Base-by-base conservation (phyloP, 2,113 vertebrate species). In the Varanus salvator region DNA sequence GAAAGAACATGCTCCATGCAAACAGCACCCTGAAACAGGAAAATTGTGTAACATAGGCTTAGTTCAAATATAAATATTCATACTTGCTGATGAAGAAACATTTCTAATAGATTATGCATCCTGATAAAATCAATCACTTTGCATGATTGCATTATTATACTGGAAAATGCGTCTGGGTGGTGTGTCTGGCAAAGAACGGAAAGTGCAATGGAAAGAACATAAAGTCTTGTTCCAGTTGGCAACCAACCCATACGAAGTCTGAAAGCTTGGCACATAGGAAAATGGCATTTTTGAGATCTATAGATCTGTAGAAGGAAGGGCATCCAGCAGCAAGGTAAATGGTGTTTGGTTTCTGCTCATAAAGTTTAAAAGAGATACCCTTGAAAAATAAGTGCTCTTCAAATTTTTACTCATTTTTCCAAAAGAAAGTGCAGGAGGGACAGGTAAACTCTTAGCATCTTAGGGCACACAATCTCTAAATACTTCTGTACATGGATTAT, bases 401-500 rank as follows among this genome's bases (percentile, higher is more conserved):
- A 91, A 60, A 82, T 0, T 50, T 84, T 14, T 38, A 77, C 82
- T 7, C 15, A 69, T 21, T 75, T 0, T 54, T 75, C 34, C 87
- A 2, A 57, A 80, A 5, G 64, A 6, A 0, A 0, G 29, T 27
- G 23, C 0, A 0, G 1, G 0, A 0, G 2, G 2, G 74, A 88
- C 38, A 92, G 84, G 34, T 1, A 86, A 71, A 34, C 25, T 44
- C 84, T 72, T 92, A 94, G 66, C 78, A 71, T 44, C 44, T 71
- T 12, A 15, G 3, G 44, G 85, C 38, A 80, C 38, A 80, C 1
- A 0, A 2, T 31, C 84, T 12, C 25, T 87, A 90, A 2, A 64
- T 82, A 29, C 31, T 88, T 89, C 48, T 86, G 82, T 27, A 31
- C 71, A 89, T 84, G 75, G 91, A 88, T 60, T 90, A 92, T 80